phyloP scores from a whole-genome alignment of 2,888 invertebrate species.

The Leucozona laternaria region DNA sequence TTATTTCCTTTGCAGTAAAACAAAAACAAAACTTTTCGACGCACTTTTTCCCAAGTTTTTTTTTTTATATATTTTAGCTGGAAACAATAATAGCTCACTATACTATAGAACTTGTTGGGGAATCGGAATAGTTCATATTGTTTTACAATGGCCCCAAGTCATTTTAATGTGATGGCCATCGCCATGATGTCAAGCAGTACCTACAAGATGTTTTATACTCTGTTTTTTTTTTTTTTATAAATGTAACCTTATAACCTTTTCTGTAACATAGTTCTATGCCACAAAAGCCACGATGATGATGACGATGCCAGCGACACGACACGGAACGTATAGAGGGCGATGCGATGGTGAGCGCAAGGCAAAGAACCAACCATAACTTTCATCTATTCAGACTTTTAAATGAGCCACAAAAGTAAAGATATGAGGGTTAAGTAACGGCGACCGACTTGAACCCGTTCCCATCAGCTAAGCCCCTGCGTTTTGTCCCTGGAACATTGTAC shows the following conservation, averaged over 20 bases:
- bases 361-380: slow-evolving; percentile 68
- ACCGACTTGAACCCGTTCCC: slow-evolving; percentile 71
- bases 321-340: slow-evolving; percentile 17
- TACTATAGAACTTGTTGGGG: slow-evolving; percentile 30
- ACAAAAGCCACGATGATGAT: slow-evolving; percentile 59
- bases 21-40: slow-evolving; percentile 27
- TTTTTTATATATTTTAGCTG: neutral
- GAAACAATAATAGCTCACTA: slow-evolving; percentile 66
- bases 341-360: neutral
- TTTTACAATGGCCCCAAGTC: slow-evolving; percentile 74
- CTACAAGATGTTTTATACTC: slow-evolving; percentile 72
- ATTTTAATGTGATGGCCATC: slow-evolving; percentile 74
- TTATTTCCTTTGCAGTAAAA: slow-evolving; percentile 33
- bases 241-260: slow-evolving; percentile 78
- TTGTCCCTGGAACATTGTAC: slow-evolving; percentile 8
- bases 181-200: slow-evolving; percentile 71
- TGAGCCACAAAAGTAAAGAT: slow-evolving; percentile 76
- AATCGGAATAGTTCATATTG: slow-evolving; percentile 68
- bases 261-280: slow-evolving; percentile 71
- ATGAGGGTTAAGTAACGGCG: slow-evolving; percentile 76
- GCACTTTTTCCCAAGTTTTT: slow-evolving; percentile 34
- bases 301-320: slow-evolving; percentile 34
- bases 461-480: slow-evolving; percentile 39
- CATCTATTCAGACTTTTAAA: slow-evolving; percentile 76
- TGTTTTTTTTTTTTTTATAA: slow-evolving; percentile 57